Evolutionary conservation across 2,797 vertebrate species (phyloP), one percentile per base, ranked within the genome.

Genomic region (Sebastes umbrosus): DNA sequence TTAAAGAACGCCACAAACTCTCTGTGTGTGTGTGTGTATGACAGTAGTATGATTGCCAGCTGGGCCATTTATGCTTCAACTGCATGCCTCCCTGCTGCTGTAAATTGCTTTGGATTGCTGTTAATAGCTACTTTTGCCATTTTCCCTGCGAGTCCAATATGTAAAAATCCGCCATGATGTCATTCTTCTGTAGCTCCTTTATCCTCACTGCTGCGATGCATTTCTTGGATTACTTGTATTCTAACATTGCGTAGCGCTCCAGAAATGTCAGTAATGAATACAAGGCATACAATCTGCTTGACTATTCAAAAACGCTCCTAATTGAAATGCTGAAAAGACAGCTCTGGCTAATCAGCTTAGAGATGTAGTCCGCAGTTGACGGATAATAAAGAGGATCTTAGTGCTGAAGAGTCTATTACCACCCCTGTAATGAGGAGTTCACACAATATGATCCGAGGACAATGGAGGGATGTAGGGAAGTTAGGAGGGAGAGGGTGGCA

Each of bases 281-380:
- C 71, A 75, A 90, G 87, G 66, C 89, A 29, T 60, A 73, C 81
- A 85, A 82, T 86, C 86, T 90, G 84, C 90, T 78, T 64, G 73
- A 86, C 88, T 84, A 75, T 92, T 91, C 81, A 82, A 88, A 88
- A 86, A 36, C 9, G 84, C 65, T 87, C 82, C 80, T 93, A 94
- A 94, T 94, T 94, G 93, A 94, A 94, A 93, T 83, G 83, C 89
- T 93, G 88, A 93, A 92, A 92, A 91, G 91, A 86, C 83, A 78
- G 92, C 92, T 85, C 80, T 34, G 84, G 88, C 84, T 94, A 94
- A 94, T 94, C 93, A 93, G 91, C 94, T 94, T 94, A 94, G 85
- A 88, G 87, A 92, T 92, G 91, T 89, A 90, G 90, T 90, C 88
- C 87, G 73, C 86, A 88, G 84, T 88, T 84, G 90, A 89, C 64